These are phyloP conservation scores for Folsomia manolachei DNA, from an alignment of 2,888 invertebrate species.

Conservation along the genomic window DNA sequence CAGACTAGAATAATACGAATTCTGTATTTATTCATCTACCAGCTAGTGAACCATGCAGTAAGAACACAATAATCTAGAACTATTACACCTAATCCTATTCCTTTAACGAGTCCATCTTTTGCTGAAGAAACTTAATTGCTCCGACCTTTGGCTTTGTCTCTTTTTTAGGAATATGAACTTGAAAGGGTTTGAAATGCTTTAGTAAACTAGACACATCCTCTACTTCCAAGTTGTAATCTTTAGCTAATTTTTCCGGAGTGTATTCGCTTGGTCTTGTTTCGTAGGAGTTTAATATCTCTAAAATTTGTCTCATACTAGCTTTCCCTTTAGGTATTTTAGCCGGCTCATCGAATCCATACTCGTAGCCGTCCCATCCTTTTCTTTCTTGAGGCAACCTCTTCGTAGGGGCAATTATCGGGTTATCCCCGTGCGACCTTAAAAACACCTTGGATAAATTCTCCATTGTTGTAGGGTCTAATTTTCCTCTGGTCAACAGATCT, in stretches of 20 bases:
- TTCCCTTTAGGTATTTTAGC: slow-evolving; percentile 62
- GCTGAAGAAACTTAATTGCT: slow-evolving; percentile 24
- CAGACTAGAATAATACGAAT: too few relatives aligned
- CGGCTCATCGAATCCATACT: slow-evolving; percentile 70
- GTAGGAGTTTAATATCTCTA: slow-evolving; percentile 67
- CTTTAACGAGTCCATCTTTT: slow-evolving; percentile 34
- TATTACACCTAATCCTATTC: too few relatives aligned
- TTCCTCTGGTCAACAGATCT: slow-evolving; percentile 55
- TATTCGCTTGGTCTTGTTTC: slow-evolving; percentile 62
- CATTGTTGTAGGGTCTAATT: slow-evolving; percentile 28
- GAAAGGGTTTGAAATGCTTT: slow-evolving; percentile 66
- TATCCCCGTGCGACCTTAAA: slow-evolving; percentile 55
- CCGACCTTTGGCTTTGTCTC: slow-evolving; percentile 52
- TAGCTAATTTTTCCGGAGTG: slow-evolving; percentile 62
- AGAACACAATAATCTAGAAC: too few relatives aligned
- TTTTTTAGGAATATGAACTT: slow-evolving; percentile 62
- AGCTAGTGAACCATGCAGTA: too few relatives aligned
- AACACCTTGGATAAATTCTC: slow-evolving; percentile 42
- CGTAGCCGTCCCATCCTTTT: slow-evolving; percentile 58
- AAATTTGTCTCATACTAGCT: slow-evolving; percentile 63
- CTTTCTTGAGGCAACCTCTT: slow-evolving; percentile 64
- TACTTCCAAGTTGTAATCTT: slow-evolving; percentile 66
- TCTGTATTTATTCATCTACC: too few relatives aligned
- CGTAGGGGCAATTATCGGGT: slow-evolving; percentile 51
- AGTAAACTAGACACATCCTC: slow-evolving; percentile 59